Evolutionary conservation across 2,888 invertebrate genomes (phyloP).

Genomic region (Diarsia dahlii): DNA sequence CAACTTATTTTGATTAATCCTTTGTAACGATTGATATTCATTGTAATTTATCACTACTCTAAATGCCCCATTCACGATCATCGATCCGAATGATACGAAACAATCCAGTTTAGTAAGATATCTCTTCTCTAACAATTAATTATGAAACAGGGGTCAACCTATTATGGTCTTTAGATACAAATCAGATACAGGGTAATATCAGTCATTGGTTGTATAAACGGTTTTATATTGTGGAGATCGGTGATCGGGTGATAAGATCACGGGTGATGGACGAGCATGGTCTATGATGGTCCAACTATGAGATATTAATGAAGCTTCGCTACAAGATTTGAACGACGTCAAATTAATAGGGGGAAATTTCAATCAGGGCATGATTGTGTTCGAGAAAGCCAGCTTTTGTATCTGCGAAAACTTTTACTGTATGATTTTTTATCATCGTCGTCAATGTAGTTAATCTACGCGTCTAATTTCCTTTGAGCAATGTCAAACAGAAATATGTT

Average conservation of each 20-base stretch:
- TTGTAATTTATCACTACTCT: constrained; percentile 85
- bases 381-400: constrained; percentile 1
- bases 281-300: constrained; percentile 75
- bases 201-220: constrained; percentile 86
- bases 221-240: constrained; percentile 88
- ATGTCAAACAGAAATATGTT: not conserved
- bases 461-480: not conserved
- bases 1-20: constrained; percentile 85
- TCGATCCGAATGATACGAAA: constrained; percentile 80
- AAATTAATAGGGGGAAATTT: constrained; percentile 61
- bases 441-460: not conserved
- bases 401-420: not conserved
- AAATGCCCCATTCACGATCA: constrained; percentile 87
- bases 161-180: constrained; percentile 79
- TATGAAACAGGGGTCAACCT: constrained; percentile 68
- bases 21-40: constrained; percentile 86
- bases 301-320: constrained; percentile 78
- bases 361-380: constrained; percentile 35
- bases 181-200: constrained; percentile 86
- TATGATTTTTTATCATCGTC: not conserved
- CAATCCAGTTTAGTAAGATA: constrained; percentile 73
- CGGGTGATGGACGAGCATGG: constrained; percentile 84
- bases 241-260: constrained; percentile 85
- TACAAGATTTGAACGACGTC: constrained; percentile 61
- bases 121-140: constrained; percentile 54